Evolutionary conservation across 2,113 vertebrate species (phyloP), one percentile per base, ranked within the genome.

Genomic region (Balaeniceps rex): DNA sequence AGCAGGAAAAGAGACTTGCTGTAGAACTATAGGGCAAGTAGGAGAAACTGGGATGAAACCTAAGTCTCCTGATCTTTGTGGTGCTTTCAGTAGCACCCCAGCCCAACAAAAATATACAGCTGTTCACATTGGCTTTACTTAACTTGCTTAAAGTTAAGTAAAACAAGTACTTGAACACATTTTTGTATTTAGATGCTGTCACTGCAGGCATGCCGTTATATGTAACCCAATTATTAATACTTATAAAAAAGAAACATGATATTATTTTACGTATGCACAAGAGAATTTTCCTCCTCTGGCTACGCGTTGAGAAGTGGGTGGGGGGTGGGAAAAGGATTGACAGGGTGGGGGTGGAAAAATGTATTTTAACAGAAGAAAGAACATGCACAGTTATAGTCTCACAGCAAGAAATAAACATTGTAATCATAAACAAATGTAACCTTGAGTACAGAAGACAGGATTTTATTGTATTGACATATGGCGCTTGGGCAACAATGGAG

Each of bases 351-450:
- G 57, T 60, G 29, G 25, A 75, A 85, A 95, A 89, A 95, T 54
- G 38, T 77, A 55, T 90, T 90, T 93, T 75, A 92, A 46, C 31
- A 70, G 60, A 94, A 93, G 55, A 94, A 83, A 86, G 60, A 68
- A 8, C 7, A 4, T 70, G 75, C 26, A 65, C 46, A 90, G 55
- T 74, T 90, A 22, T n/a, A 83, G 75, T 71, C 47, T 93, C 72
- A 44, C 51, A 96, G 92, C 31, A 91, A 95, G 96, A 88, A 94
- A 81, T 84, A 94, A 90, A 94, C 78, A 71, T n/a, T 75, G 60
- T 90, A 87, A 94, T 96, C 86, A 79, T 91, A 93, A 95, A 91
- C 94, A 96, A 96, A 95, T 94, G 92, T 87, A 84, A 88, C 85
- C 54, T 19, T 93, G 65, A 92, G 66, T 36, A 52, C n/a, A 90